Conservation (phyloP, 2,113 vertebrate genomes). For the Lycocorax pyrrhopterus region DNA sequence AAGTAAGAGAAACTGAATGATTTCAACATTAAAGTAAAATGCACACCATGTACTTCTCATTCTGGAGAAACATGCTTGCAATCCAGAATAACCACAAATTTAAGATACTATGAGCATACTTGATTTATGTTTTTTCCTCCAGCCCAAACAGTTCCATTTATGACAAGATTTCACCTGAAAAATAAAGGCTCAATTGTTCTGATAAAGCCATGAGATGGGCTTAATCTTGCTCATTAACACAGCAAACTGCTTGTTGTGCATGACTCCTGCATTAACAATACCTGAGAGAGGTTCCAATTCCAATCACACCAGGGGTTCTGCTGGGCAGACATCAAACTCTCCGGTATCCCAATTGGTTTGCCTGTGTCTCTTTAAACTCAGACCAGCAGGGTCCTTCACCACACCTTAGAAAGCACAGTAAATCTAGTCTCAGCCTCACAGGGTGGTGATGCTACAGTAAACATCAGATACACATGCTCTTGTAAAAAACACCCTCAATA, state of each 20-base stretch:
- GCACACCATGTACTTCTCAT: neutral
- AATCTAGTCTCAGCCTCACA: neutral
- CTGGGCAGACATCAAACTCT: neutral
- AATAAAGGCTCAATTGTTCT: neutral
- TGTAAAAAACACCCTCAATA: neutral
- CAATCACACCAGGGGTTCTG: neutral
- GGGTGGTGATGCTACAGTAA: neutral
- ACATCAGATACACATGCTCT: neutral
- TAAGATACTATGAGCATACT: neutral
- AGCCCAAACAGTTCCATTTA: neutral
- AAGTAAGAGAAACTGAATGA: neutral
- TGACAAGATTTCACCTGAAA: neutral
- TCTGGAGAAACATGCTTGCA: neutral
- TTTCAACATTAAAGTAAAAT: neutral
- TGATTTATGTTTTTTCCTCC: neutral
- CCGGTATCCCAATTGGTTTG: rapidly evolving
- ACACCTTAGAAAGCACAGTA: neutral
- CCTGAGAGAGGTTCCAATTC: neutral
- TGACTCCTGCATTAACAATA: neutral
- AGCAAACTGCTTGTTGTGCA: neutral
- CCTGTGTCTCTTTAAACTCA: neutral
- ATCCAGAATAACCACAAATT: neutral
- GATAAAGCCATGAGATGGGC: neutral
- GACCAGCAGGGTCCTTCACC: neutral
- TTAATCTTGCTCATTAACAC: neutral